phyloP scores from a whole-genome alignment of 2,888 invertebrate species.

The Therioaphis trifolii region DNA sequence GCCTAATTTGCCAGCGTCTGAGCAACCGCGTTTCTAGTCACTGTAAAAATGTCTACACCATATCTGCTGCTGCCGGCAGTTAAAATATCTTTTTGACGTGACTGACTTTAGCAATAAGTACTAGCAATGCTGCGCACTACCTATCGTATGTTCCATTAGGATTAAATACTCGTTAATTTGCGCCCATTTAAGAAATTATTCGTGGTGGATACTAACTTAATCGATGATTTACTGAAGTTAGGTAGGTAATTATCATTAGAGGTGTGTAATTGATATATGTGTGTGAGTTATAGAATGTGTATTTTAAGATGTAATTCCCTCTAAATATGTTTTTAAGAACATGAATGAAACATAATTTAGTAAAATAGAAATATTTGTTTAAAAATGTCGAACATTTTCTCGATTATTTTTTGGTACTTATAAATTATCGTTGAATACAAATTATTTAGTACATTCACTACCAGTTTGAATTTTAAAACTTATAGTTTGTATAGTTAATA shows the following conservation, averaged over 20 bases:
- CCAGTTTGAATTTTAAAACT: no score
- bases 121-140: neutral
- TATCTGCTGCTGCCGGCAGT: neutral
- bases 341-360: no score
- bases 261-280: neutral
- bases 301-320: no score
- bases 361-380: no score
- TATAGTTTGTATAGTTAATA: no score
- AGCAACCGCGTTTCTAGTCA: neutral
- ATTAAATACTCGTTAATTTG: slow-evolving; percentile 3
- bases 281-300: neutral
- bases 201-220: neutral
- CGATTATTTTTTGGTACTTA: no score
- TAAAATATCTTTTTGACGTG: neutral
- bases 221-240: slow-evolving; percentile 59
- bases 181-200: neutral
- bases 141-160: neutral
- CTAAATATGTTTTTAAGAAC: no score
- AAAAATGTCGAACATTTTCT: no score
- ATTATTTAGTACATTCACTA: no score
- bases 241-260: slow-evolving; percentile 30
- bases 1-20: neutral
- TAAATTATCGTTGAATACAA: no score
- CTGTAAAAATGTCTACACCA: neutral
- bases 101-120: neutral